Evolutionary conservation across 1,140 invertebrate genomes (phyloP).

Genomic region (Drosophila ambigua): DNA sequence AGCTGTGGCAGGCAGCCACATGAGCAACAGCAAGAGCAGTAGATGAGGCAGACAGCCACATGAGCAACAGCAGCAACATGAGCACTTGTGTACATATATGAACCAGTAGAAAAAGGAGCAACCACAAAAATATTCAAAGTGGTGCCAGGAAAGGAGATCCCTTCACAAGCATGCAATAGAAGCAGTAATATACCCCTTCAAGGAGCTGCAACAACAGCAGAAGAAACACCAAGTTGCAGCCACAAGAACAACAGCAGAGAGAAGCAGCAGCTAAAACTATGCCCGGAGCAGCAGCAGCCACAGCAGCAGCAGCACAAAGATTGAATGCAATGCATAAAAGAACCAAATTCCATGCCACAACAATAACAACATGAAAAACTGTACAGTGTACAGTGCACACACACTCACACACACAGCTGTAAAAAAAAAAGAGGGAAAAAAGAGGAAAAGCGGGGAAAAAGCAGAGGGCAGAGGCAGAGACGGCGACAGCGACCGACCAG

Average conservation of each 20-base stretch:
- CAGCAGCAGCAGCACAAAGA: constrained; percentile 38
- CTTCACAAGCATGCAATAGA: no score
- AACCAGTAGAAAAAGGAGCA: no score
- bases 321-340: constrained; percentile 67
- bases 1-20: constrained; percentile 7
- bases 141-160: no score
- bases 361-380: constrained; percentile 45
- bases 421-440: constrained; percentile 12
- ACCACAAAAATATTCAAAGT: no score
- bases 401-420: constrained; percentile 23
- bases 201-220: no score
- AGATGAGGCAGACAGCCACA: constrained; percentile 3
- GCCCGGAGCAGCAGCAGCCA: background rate
- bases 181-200: no score
- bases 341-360: constrained; percentile 45
- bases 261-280: background rate
- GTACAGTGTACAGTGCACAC: constrained; percentile 63
- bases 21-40: constrained; percentile 9
- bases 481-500: constrained; percentile 8
- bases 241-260: no score
- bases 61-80: constrained; percentile 5
- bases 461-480: constrained; percentile 9
- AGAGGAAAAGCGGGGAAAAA: background rate
- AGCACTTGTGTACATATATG: no score
- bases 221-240: no score